Conservation (phyloP, 2,797 vertebrate species). For the Cyprinodon diabolis region DNA sequence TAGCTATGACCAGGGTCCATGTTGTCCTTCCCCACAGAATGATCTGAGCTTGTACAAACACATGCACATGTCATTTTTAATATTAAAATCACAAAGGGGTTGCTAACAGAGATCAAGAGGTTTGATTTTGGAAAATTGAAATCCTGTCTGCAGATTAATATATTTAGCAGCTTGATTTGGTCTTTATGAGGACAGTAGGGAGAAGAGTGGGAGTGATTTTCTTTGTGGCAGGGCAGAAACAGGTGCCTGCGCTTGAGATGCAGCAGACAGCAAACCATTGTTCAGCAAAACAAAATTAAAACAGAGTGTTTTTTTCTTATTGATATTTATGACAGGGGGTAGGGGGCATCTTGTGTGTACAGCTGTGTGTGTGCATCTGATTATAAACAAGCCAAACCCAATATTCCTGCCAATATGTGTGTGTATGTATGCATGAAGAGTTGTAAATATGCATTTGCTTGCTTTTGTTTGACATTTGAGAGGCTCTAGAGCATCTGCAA, state of each 20-base stretch:
- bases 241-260: conserved; percentile 62
- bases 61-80: too few species aligned
- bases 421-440: conserved; percentile 15
- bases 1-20: too few species aligned
- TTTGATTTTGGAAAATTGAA: neutral
- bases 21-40: too few species aligned
- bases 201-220: conserved; percentile 4
- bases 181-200: conserved; percentile 2
- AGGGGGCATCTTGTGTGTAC: neutral
- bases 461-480: conserved; percentile 42
- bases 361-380: conserved; percentile 16
- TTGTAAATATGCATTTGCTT: conserved; percentile 35
- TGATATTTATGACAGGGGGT: conserved; percentile 6
- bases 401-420: conserved; percentile 22
- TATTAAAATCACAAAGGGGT: neutral
- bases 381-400: conserved; percentile 33
- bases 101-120: neutral
- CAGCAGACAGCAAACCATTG: conserved; percentile 24
- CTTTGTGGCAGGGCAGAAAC: conserved; percentile 16
- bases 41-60: too few species aligned
- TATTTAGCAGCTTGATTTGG: neutral
- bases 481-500: conserved; percentile 8
- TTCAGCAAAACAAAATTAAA: neutral
- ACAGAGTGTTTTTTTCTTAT: neutral
- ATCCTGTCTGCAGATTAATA: neutral